A percentile compares a stretch with the other conserved stretches of the same genome.
Evolutionary conservation across 2,113 vertebrate species (phyloP).

Genomic region (Centropristis striata): DNA sequence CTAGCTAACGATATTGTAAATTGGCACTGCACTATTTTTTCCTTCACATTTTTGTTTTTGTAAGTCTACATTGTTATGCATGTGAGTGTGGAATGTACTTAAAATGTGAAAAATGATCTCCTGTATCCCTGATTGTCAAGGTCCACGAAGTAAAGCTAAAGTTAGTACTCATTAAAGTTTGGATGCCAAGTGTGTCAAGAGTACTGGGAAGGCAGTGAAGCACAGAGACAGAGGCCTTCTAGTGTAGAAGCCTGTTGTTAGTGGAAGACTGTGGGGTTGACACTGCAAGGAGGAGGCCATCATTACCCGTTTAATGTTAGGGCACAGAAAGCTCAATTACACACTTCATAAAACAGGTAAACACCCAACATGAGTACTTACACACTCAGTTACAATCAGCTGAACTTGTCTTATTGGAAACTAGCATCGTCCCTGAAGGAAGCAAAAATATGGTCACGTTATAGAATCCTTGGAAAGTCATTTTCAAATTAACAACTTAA

Average conservation of each 20-base stretch:
- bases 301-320: constrained; percentile 51
- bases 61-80: background rate
- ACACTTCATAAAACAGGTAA: constrained; percentile 68
- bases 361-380: constrained; percentile 39
- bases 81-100: background rate
- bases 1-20: no score
- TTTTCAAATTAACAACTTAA: background rate
- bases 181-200: background rate
- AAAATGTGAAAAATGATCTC: background rate
- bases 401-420: constrained; percentile 34
- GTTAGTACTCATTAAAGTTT: constrained; percentile 13
- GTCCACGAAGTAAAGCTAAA: constrained; percentile 16
- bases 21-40: background rate
- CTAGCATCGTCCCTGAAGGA: background rate
- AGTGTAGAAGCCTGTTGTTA: constrained; percentile 11
- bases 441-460: background rate
- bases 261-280: constrained; percentile 7
- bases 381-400: constrained; percentile 50
- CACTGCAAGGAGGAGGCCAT: constrained; percentile 27
- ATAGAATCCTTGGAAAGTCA: background rate
- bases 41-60: background rate
- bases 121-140: background rate
- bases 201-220: constrained; percentile 6
- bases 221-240: background rate
- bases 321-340: constrained; percentile 60